Evolutionary conservation across 92 coral and sea anemone genomes (phyloP), one percentile per base, ranked within the genome.

Genomic region (Zoanthus sociatus): DNA sequence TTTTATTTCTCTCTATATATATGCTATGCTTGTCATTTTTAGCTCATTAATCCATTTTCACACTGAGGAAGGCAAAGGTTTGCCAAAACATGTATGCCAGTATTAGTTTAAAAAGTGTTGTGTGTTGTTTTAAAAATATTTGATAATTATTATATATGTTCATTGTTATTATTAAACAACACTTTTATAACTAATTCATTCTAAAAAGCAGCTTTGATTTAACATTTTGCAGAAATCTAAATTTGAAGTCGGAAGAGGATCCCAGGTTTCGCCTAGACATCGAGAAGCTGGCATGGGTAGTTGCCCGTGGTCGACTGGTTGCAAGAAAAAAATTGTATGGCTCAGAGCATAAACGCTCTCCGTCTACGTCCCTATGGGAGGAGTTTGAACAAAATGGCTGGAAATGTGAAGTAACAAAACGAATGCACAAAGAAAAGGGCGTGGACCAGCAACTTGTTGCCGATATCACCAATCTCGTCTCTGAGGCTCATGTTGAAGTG

Each of bases 391-490:
- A 45, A 18, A 20, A 2, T 17, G 73, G 53, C 32, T 79, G 84
- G 84, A 15, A 5, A 4, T 55, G 71, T 16, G 5, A 16, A n/a
- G 72, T 79, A 10, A 9, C 73, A 16, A 61, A 46, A 18, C 63
- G 84, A 60, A 79, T 11, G 44, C 32, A 58, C 32, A 44, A 20
- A 7, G 84, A 79, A 42, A 79, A 79, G 16, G n/a, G 55, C 5
- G 84, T 79, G 0, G 84, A 79, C 45, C 84, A 79, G 12, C 60
- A 79, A 20, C 73, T 79, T 8, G 84, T 79, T 37, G 58, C 84
- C 44, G 58, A 64, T 16, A 6, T 79, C 42, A 64, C 84, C 50
- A 9, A 3, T 2, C 73, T 63, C 12, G 84, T 79, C 13, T 17
- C 84, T 4, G 60, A 79, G 30, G 84, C 4, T 1, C 17, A 64